Conservation (phyloP, 2,797 vertebrate species). For the Bradypodion pumilum region DNA sequence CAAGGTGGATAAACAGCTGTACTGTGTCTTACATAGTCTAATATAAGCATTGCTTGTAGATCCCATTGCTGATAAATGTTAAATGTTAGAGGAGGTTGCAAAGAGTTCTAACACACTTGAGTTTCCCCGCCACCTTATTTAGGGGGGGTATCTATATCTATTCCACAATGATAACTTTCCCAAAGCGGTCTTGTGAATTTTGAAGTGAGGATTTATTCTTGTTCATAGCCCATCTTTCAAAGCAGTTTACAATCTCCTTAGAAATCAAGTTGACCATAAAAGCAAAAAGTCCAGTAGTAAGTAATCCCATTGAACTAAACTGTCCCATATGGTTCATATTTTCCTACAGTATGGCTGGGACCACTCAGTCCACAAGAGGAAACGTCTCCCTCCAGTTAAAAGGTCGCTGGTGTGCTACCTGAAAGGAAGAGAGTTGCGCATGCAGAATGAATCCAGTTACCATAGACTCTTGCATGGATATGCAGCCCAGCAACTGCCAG, state of each 20-base stretch:
- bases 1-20: background rate
- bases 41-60: background rate
- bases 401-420: conserved; percentile 92
- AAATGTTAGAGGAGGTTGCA: background rate
- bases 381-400: conserved; percentile 84
- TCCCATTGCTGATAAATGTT: background rate
- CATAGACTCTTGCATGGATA: conserved; percentile 86
- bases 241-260: background rate
- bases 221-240: background rate
- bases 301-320: background rate
- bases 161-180: background rate
- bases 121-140: background rate
- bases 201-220: background rate
- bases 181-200: background rate
- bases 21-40: background rate
- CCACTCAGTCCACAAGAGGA: conserved; percentile 78
- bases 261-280: no score
- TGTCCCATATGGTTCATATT: background rate
- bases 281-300: no score
- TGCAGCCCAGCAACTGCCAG: conserved; percentile 90
- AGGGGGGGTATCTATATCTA: no score
- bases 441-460: conserved; percentile 85
- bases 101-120: background rate
- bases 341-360: conserved; percentile 75
- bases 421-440: conserved; percentile 88